Evolutionary conservation across 2,888 invertebrate species (phyloP), one percentile per base, ranked within the genome.

Genomic region (Amiota mariae): DNA sequence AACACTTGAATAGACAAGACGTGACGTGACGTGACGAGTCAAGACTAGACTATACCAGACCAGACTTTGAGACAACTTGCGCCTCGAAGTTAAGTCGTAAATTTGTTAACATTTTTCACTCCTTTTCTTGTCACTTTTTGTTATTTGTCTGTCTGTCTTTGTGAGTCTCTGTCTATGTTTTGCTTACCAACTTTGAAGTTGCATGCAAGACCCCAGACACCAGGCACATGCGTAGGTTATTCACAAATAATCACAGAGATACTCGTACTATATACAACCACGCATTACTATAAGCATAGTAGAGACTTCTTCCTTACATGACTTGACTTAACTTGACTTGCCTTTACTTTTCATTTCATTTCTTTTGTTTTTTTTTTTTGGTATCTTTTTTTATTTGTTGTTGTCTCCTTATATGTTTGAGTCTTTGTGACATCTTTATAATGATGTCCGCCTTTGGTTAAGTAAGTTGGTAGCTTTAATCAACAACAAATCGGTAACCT

Each of bases 31-130:
- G 24, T 3, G 24, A 24, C 24, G 1, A n/a, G n/a, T n/a, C 24
- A 2, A 36, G 36, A 36, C 36, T 36, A 36, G 4, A 36, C 36
- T 6, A 6, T 2, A 2, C 8, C 36, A 36, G 36, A 6, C 36
- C 36, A 36, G 36, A 36, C 36, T 36, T 76, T 73, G 63, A 76
- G 76, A 84, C 80, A 82, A 51, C 24, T 48, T 18, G 67, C 49
- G 20, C 80, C 84, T 84, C 84, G 81, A 75, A 83, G 84, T 85
- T 82, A 85, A 36, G 36, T 36, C 80, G 85, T 79, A 81, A 70
- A 78, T 76, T 77, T 48, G 36, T 72, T 46, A 61, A 47, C 49
- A 36, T 77, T 77, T 70, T 68, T 76, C 73, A 46, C 24, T 51
- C 72, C 74, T 70, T 47, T 54, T 13, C 20, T 70, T 71, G n/a